Evolutionary conservation across 2,888 invertebrate species (phyloP), one percentile per base, ranked within the genome.

Genomic region (Autographa pulchrina): DNA sequence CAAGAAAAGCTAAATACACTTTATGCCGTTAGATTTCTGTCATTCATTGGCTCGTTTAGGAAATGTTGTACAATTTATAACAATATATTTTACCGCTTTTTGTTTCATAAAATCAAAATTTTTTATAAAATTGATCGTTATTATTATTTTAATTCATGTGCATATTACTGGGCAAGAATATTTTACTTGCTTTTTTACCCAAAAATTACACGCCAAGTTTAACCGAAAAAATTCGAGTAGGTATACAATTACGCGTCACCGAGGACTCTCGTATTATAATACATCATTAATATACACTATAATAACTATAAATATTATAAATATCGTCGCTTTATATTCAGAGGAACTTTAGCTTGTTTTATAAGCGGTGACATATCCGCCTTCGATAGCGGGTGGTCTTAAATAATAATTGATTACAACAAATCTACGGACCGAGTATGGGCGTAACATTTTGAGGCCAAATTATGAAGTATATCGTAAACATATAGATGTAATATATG

Each of bases 381-480:
- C 83, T 70, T 82, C 80, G 78, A 74, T 80, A 75, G 75, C 81
- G 86, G 87, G 88, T 85, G 90, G 88, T 86, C 89, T 35, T 18
- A 65, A 67, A 48, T n/a, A 13, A 58, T 79, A 79, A 85, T 83
- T 72, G 75, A 65, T 66, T 56, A 16, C 58, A 58, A 65, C 72
- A 59, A 35, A 77, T 73, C 75, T 77, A 74, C 70, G 32, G 60
- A 7, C 56, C 20, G 60, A 60, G 11, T 62, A 61, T 69, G 67
- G 78, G 74, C 75, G 76, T 64, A 9, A 54, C 59, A 56, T 60
- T 74, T 82, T 74, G 32, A 77, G 48, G 71, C 58, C 58, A 78
- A 80, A 80, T 80, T 78, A 80, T 68, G 68, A 62, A 74, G 67
- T 9, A 25, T 25, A 25, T 25, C 25, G 25, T 25, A 25, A n/a